Percentiles rank a stretch among this genome's conserved stretches.
phyloP scores from a whole-genome alignment of 2,797 vertebrate genomes.

The Cuniculus paca region DNA sequence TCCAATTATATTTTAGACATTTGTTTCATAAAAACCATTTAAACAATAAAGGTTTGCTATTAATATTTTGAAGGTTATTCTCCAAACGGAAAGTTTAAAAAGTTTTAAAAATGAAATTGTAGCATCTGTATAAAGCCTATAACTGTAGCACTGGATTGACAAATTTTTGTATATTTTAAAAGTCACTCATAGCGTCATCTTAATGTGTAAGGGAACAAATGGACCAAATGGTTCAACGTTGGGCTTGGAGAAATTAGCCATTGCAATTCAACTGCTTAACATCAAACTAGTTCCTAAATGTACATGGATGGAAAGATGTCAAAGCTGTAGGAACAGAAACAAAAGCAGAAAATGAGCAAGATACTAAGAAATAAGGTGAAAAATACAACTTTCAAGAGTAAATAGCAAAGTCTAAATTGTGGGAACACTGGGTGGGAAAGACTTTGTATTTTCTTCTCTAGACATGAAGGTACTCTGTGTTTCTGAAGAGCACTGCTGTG shows the following conservation, averaged over 20 bases:
- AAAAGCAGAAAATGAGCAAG: not conserved
- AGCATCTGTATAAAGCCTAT: not conserved
- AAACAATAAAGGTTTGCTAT: slow-evolving; percentile 25
- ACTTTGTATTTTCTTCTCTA: not conserved
- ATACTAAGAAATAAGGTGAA: not conserved
- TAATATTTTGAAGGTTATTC: slow-evolving; percentile 23
- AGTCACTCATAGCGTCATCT: not conserved
- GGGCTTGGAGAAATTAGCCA: not conserved
- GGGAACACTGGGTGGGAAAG: not conserved
- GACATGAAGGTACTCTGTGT: not conserved
- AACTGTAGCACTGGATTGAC: not conserved
- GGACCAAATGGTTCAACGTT: not conserved
- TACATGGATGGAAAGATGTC: not conserved
- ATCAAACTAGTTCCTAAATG: not conserved
- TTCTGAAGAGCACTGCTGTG: not conserved
- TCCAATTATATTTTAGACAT: slow-evolving; percentile 34
- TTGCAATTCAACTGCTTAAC: not conserved
- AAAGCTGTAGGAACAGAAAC: not conserved
- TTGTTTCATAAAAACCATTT: slow-evolving; percentile 1
- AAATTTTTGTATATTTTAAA: slow-evolving; percentile 49
- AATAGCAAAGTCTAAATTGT: not conserved
- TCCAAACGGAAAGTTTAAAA: slow-evolving; percentile 24
- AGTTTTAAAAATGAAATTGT: not conserved
- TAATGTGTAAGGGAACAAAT: not conserved
- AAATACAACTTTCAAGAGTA: not conserved